phyloP scores from a whole-genome alignment of 1,140 invertebrate genomes.

The Episyrphus balteatus region DNA sequence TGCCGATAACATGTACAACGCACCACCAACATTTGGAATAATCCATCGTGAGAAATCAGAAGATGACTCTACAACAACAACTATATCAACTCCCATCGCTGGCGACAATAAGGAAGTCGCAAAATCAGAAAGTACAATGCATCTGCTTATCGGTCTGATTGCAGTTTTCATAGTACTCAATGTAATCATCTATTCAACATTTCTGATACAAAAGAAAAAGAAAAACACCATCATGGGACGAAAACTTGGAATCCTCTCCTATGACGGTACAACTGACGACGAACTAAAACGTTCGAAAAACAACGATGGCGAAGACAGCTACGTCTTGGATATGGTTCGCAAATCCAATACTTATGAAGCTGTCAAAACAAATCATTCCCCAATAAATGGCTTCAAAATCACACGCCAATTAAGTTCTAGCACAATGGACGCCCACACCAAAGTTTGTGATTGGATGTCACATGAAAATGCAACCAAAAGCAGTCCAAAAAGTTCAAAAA shows the following conservation, averaged over 20 bases:
- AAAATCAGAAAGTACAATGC: conserved; percentile 45
- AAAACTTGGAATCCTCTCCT: conserved; percentile 28
- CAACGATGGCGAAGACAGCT: conserved; percentile 35
- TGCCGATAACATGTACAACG: conserved; percentile 35
- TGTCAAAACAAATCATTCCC: conserved; percentile 35
- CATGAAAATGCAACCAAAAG: conserved; percentile 47
- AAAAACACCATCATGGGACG: conserved; percentile 18
- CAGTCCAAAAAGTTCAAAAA: conserved; percentile 20
- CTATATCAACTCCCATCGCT: background rate
- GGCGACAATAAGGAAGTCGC: conserved; percentile 13
- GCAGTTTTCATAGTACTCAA: conserved; percentile 74
- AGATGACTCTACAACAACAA: background rate
- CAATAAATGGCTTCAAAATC: conserved; percentile 45
- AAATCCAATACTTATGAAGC: conserved; percentile 44
- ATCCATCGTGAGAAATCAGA: conserved; percentile 6
- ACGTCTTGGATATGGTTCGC: conserved; percentile 22
- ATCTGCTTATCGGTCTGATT: conserved; percentile 64
- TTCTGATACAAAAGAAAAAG: conserved; percentile 24
- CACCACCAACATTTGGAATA: conserved; percentile 29
- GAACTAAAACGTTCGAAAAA: conserved; percentile 26
- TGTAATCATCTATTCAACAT: conserved; percentile 38
- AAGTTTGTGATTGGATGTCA: conserved; percentile 75
- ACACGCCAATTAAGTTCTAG: conserved; percentile 61
- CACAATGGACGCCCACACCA: conserved; percentile 71
- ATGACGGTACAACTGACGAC: conserved; percentile 34